Percentiles rank a stretch among this genome's conserved stretches.
phyloP scores from a whole-genome alignment of 2,113 vertebrate genomes.

The Notothenia rossii region DNA sequence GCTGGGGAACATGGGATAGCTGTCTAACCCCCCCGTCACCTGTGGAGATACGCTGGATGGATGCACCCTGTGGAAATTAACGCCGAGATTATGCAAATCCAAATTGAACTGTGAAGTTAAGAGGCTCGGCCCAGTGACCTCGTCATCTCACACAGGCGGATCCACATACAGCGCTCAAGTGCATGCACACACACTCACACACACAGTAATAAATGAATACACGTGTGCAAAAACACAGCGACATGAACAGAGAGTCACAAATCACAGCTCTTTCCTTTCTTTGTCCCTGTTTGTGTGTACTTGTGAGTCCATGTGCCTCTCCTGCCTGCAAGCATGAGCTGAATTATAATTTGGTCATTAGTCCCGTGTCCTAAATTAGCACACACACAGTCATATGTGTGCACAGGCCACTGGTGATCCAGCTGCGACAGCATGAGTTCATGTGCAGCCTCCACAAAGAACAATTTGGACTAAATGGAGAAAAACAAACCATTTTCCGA shows the following conservation, averaged over 20 bases:
- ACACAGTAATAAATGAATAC: background rate
- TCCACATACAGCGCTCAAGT: conserved; percentile 27
- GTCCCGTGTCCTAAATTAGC: conserved; percentile 60
- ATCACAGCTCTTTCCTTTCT: background rate
- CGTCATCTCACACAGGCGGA: conserved; percentile 55
- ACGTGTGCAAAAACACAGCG: background rate
- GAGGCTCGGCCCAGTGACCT: conserved; percentile 77
- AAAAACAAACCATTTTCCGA: conserved; percentile 30
- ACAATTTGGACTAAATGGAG: conserved; percentile 7
- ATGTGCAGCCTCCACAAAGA: background rate
- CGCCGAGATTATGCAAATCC: conserved; percentile 81
- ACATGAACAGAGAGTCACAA: background rate
- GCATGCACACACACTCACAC: background rate
- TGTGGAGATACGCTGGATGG: conserved; percentile 65
- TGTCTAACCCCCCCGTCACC: conserved; percentile 70
- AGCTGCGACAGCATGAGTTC: conserved; percentile 47
- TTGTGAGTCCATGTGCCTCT: conserved; percentile 45
- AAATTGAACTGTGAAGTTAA: conserved; percentile 79
- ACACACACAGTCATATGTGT: conserved; percentile 16
- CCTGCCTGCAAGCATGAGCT: conserved; percentile 66
- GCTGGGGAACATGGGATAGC: conserved; percentile 63
- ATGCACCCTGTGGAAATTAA: conserved; percentile 72
- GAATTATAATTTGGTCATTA: conserved; percentile 81
- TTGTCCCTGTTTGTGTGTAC: conserved; percentile 5
- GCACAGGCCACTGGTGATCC: conserved; percentile 55